Evolutionary conservation across 2,113 vertebrate genomes (phyloP).

Genomic region (Tyrannus savana): DNA sequence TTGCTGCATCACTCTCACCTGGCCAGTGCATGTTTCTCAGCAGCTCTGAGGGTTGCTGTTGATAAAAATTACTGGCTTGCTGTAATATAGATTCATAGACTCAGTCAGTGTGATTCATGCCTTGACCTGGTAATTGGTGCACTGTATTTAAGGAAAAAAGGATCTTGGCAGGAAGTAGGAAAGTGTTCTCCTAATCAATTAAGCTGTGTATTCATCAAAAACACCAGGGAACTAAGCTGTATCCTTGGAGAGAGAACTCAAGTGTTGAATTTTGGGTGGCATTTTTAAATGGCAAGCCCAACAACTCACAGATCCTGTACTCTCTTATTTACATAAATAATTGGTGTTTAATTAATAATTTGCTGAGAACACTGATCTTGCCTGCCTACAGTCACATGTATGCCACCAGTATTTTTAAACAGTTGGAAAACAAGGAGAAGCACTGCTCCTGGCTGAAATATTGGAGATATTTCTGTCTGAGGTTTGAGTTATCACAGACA

Average conservation of each 20-base stretch:
- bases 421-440: not conserved
- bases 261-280: slow-evolving; percentile 3
- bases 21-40: not conserved
- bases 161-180: not conserved
- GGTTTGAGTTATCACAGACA: not conserved
- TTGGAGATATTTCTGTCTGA: not conserved
- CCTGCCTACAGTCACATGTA: not conserved
- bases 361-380: not conserved
- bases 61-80: not conserved
- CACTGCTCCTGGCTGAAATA: not conserved
- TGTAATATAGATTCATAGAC: not conserved
- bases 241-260: not conserved
- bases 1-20: not conserved
- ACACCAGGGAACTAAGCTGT: not conserved
- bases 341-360: not conserved
- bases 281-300: not conserved
- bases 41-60: not conserved
- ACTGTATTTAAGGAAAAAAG: not conserved
- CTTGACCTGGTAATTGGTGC: not conserved
- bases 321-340: slow-evolving; percentile 4
- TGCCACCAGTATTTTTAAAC: not conserved
- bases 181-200: not conserved
- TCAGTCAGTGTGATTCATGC: not conserved
- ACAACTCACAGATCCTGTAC: not conserved
- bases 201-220: not conserved